These are phyloP conservation scores for Melanargia galathea DNA, from an alignment of 2,888 invertebrate genomes.

Conservation along the genomic window DNA sequence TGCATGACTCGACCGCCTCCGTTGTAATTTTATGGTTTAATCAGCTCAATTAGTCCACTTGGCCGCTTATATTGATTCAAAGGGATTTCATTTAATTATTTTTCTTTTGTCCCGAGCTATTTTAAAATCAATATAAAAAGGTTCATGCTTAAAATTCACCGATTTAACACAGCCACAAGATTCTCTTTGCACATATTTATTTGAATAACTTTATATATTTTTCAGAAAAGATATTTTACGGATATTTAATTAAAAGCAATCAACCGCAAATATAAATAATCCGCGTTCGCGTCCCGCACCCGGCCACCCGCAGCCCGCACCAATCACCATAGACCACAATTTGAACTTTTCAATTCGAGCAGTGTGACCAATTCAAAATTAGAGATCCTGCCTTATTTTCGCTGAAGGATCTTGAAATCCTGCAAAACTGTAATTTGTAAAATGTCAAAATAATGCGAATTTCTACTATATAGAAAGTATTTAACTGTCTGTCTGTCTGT, in stretches of 20 bases:
- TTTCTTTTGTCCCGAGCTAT: not conserved
- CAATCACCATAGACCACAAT: too few species aligned
- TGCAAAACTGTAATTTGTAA: too few species aligned
- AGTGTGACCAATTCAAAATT: too few species aligned
- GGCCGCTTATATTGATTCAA: not conserved
- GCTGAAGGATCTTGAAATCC: too few species aligned
- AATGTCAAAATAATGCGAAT: too few species aligned
- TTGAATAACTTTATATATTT: not conserved
- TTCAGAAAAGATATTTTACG: too few species aligned
- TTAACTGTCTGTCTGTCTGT: too few species aligned
- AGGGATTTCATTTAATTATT: not conserved
- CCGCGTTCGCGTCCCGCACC: not conserved
- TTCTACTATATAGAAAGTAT: too few species aligned
- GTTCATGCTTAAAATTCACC: not conserved
- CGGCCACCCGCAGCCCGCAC: too few species aligned
- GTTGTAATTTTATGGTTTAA: slow-evolving; percentile 9
- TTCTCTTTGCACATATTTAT: slow-evolving; percentile 3
- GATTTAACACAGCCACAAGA: not conserved
- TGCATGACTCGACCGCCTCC: slow-evolving; percentile 27
- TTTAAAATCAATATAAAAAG: slow-evolving; percentile 7
- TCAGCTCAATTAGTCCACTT: slow-evolving; percentile 17
- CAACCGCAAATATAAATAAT: slow-evolving; percentile 2
- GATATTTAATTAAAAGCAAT: not conserved
- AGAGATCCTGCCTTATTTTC: too few species aligned
- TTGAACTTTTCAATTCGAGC: not conserved